A percentile compares a stretch with the other conserved stretches of the same genome.
phyloP scores from a whole-genome alignment of 2,888 invertebrate species.

The Octodonta nipae region DNA sequence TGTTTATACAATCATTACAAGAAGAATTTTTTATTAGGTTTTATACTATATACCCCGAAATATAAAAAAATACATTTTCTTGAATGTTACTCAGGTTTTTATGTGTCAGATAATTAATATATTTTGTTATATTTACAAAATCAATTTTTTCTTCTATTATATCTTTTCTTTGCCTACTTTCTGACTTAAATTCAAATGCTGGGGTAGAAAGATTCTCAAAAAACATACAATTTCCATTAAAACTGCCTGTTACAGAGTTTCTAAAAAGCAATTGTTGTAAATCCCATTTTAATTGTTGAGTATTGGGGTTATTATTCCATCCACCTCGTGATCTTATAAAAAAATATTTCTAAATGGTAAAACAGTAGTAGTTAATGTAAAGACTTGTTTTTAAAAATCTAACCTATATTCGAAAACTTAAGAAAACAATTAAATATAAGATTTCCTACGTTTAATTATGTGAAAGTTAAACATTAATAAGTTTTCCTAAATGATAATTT shows the following conservation, averaged over 20 bases:
- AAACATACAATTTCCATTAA: conserved; percentile 14
- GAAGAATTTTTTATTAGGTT: conserved; percentile 4
- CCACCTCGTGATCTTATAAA: conserved; percentile 7
- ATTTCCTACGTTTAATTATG: no score
- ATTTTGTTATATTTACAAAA: background rate
- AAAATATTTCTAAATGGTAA: conserved; percentile 5
- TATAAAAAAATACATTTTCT: conserved; percentile 5
- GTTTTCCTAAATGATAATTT: no score
- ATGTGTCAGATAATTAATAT: conserved; percentile 1
- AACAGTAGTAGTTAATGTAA: background rate
- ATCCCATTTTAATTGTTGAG: no score
- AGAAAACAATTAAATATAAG: no score
- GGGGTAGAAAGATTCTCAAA: conserved; percentile 9
- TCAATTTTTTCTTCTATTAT: background rate
- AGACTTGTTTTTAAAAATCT: background rate
- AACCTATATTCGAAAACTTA: no score
- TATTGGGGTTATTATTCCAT: conserved; percentile 15
- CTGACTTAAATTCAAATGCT: conserved; percentile 12
- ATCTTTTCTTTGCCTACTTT: conserved; percentile 5
- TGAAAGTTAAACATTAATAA: no score
- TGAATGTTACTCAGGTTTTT: conserved; percentile 5
- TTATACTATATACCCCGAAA: conserved; percentile 5
- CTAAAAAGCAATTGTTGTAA: conserved; percentile 14
- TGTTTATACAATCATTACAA: conserved; percentile 5
- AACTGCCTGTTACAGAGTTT: conserved; percentile 14